Conservation (phyloP, 2,888 invertebrate genomes). For the Nomada goodeniana region DNA sequence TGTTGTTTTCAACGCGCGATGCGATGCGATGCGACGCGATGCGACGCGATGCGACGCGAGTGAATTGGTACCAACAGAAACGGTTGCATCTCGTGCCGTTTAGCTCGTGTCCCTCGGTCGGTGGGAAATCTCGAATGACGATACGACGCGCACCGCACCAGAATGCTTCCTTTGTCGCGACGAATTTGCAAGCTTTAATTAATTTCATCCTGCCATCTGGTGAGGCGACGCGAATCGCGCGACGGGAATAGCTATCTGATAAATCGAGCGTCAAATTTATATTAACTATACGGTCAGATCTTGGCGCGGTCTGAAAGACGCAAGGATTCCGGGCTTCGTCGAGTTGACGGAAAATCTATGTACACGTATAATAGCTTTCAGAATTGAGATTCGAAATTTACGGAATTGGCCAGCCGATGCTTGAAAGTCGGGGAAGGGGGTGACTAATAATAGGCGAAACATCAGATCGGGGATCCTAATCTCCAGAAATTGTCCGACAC, state of each 20-base stretch:
- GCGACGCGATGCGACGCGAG: no score
- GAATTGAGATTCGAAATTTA: no score
- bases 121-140: not conserved
- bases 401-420: no score
- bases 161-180: slow-evolving; percentile 15
- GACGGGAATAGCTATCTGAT: slow-evolving; percentile 39
- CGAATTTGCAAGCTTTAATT: slow-evolving; percentile 33
- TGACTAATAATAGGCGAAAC: not conserved
- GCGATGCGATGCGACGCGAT: no score
- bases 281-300: slow-evolving; percentile 27
- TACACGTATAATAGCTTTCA: no score
- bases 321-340: not conserved
- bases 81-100: not conserved
- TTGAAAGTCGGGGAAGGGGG: no score
- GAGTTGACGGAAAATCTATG: not conserved
- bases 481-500: slow-evolving; percentile 23
- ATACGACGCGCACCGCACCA: not conserved
- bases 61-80: not conserved
- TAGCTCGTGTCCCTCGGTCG: slow-evolving; percentile 6
- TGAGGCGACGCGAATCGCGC: slow-evolving; percentile 40
- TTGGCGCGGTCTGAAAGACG: slow-evolving; percentile 1
- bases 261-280: slow-evolving; percentile 50
- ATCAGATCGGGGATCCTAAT: not conserved
- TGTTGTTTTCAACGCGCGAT: no score
- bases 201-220: slow-evolving; percentile 10